Evolutionary conservation across 2,113 vertebrate genomes (phyloP), one percentile per base, ranked within the genome.

Genomic region (Onychostruthus taczanowskii): DNA sequence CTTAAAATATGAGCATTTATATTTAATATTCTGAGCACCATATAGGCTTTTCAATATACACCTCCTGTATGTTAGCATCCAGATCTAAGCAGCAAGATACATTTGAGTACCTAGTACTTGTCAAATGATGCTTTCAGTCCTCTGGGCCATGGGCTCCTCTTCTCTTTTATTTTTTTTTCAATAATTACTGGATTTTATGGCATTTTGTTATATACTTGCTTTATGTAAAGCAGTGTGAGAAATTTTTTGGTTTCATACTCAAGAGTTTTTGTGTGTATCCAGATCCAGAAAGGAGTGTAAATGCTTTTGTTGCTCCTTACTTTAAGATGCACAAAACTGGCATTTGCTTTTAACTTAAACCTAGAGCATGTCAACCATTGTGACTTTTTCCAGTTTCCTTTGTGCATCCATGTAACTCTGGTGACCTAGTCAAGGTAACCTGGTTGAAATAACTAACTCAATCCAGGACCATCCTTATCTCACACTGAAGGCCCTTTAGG

Each of bases 1-100:
- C 12, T 73, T 81, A 55, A 84, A 63, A 18, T 44, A 58, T 8
- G 22, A 73, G 13, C 16, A 17, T 70, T 84, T 85, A 7, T 62
- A 66, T 90, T 64, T 76, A 27, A 33, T 74, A 74, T 69, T 28
- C 18, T 31, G 13, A 74, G 12, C 0, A 1, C 12, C 52, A 9
- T 20, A 8, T 11, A 20, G 18, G 10, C 30, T 75, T 75, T 75
- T 67, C 2, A 33, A 0, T 66, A 12, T 23, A 31, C 0, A 0
- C 15, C 11, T 89, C 30, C 33, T 59, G 8, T 77, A 16, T 69
- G 43, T 68, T 63, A 21, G 26, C 39, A 49, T 64, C 20, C 24
- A 70, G 49, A 28, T 12, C 33, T 73, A 49, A 26, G 23, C 28
- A 56, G 24, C 10, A 62, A 75, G 24, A 41, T 33, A 44, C 7